Percentiles rank a stretch among this genome's conserved stretches.
These are phyloP conservation scores for Lucilia sericata DNA, from an alignment of 1,140 invertebrate species.

Conservation along the genomic window DNA sequence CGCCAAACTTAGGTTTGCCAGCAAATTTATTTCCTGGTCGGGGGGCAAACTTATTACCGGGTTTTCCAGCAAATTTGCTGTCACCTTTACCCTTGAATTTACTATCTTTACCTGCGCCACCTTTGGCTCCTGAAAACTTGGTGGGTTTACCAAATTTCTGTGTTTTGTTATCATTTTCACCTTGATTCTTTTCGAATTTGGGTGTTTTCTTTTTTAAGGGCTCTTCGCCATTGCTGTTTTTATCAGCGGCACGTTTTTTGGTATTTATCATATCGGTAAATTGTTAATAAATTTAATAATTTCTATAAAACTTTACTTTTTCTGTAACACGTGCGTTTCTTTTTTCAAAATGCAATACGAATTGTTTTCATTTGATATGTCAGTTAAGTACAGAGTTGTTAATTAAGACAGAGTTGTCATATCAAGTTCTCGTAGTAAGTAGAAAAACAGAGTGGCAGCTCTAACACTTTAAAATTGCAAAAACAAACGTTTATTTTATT, in stretches of 20 bases:
- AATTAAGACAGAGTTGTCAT: no score
- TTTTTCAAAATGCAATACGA: neutral
- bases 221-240: neutral
- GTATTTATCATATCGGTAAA: slow-evolving; percentile 26
- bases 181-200: slow-evolving; percentile 28
- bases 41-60: slow-evolving; percentile 27
- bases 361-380: slow-evolving; percentile 34
- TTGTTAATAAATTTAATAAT: neutral
- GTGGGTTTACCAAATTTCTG: slow-evolving; percentile 39
- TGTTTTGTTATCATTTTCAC: slow-evolving; percentile 35
- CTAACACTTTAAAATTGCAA: no score
- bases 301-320: neutral
- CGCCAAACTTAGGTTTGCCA: slow-evolving; percentile 45
- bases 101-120: no score
- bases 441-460: no score
- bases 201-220: slow-evolving; percentile 14
- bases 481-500: no score
- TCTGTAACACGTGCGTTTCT: neutral
- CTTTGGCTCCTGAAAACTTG: neutral
- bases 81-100: neutral
- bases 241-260: slow-evolving; percentile 36
- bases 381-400: neutral
- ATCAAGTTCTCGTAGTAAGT: neutral
- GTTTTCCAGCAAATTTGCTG: slow-evolving; percentile 12
- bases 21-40: slow-evolving; percentile 43